Evolutionary conservation across 2,888 invertebrate genomes (phyloP).

Genomic region (Drosophila seclusa): DNA sequence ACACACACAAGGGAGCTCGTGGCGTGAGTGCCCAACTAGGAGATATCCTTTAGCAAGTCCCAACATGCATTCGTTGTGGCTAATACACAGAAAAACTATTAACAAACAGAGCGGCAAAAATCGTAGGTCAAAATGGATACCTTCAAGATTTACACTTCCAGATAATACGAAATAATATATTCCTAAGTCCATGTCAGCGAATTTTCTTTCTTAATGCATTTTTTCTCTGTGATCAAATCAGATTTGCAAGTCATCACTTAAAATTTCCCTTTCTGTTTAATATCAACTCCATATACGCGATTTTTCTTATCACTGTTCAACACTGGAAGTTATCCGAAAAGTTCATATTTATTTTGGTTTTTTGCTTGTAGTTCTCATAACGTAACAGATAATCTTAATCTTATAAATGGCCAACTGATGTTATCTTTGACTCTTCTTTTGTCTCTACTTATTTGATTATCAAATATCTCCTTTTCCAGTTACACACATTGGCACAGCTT

Average conservation of each 20-base stretch:
- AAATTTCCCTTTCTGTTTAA: background rate
- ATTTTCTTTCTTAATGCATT: background rate
- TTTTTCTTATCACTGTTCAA: background rate
- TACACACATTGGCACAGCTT: background rate
- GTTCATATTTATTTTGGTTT: background rate
- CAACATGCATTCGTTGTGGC: background rate
- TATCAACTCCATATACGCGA: background rate
- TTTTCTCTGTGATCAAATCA: background rate
- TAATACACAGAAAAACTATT: background rate
- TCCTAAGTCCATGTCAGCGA: too few species aligned
- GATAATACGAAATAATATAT: background rate
- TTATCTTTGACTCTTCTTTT: background rate
- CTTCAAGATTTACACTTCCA: background rate
- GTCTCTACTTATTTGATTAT: background rate
- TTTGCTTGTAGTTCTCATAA: background rate
- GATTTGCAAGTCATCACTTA: background rate
- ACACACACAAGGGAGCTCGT: background rate
- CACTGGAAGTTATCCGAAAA: background rate
- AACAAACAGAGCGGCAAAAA: background rate
- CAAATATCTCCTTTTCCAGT: background rate
- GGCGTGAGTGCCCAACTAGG: background rate
- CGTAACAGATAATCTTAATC: too few species aligned
- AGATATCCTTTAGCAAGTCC: background rate
- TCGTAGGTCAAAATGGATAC: background rate
- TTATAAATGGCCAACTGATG: background rate